A percentile compares a stretch with the other conserved stretches of the same genome.
Conservation (phyloP, 2,113 vertebrate species). For the Ptyas mucosa region DNA sequence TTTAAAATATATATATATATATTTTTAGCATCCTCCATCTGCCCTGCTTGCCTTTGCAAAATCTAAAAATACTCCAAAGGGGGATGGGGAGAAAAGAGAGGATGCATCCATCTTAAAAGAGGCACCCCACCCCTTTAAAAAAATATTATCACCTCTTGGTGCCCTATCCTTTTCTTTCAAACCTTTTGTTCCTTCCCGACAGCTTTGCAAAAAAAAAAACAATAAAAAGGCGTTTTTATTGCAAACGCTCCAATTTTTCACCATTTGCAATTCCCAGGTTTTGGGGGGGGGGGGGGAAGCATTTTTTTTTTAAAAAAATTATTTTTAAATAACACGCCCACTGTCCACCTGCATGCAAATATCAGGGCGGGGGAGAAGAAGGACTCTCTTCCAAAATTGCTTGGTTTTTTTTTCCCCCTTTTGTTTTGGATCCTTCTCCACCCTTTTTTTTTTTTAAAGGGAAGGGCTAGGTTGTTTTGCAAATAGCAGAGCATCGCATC, state of each 20-base stretch:
- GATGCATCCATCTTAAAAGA: neutral
- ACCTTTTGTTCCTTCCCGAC: too few species aligned
- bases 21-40: slow-evolving; percentile 18
- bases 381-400: neutral
- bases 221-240: neutral
- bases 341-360: neutral
- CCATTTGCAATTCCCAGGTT: neutral
- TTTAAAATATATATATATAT: neutral
- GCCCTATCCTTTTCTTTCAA: neutral
- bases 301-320: too few species aligned
- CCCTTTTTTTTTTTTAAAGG: neutral
- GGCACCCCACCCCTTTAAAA: too few species aligned
- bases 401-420: too few species aligned
- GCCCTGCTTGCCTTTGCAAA: neutral
- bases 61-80: slow-evolving; percentile 14
- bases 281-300: neutral
- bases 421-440: neutral
- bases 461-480: neutral
- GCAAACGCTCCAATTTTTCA: neutral
- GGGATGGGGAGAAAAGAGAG: neutral
- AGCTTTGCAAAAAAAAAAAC: too few species aligned
- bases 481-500: neutral
- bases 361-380: too few species aligned
- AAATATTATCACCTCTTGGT: neutral
- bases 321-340: neutral